Percentiles rank a stretch among this genome's conserved stretches.
Conservation (phyloP, 2,797 vertebrate species). For the Ptychadena robeensis region DNA sequence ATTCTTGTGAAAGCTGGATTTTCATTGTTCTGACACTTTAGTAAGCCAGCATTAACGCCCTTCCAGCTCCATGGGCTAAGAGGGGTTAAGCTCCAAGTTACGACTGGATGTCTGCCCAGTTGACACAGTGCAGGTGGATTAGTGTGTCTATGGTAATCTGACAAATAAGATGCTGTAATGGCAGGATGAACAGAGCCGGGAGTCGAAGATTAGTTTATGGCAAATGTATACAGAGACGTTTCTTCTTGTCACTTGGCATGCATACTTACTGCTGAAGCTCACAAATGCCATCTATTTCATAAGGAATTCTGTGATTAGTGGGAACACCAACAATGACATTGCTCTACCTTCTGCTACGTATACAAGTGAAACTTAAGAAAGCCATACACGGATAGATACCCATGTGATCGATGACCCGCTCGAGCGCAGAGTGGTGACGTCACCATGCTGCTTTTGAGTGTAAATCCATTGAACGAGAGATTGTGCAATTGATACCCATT, state of each 20-base stretch:
- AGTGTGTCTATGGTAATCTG: neutral
- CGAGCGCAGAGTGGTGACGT: too few relatives aligned
- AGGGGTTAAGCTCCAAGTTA: neutral
- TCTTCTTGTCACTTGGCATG: neutral
- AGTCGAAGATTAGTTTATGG: neutral
- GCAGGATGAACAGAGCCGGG: neutral
- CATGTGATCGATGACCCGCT: too few relatives aligned
- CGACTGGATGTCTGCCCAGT: neutral
- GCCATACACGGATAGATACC: too few relatives aligned
- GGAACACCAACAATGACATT: neutral
- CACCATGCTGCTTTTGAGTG: too few relatives aligned
- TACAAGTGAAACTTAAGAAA: neutral
- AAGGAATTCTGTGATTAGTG: neutral
- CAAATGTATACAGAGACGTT: neutral
- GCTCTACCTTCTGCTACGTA: neutral
- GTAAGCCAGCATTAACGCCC: neutral
- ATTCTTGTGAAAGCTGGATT: slow-evolving; percentile 60
- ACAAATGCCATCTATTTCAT: neutral
- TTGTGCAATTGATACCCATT: too few relatives aligned
- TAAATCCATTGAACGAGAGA: too few relatives aligned
- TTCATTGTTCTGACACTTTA: slow-evolving; percentile 20
- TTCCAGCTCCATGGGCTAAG: neutral
- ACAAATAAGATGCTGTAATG: neutral
- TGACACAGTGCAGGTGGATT: slow-evolving; percentile 26
- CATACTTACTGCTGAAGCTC: neutral